These are phyloP conservation scores for Drosophila gunungcola DNA, from an alignment of 1,140 invertebrate species.

Conservation along the genomic window DNA sequence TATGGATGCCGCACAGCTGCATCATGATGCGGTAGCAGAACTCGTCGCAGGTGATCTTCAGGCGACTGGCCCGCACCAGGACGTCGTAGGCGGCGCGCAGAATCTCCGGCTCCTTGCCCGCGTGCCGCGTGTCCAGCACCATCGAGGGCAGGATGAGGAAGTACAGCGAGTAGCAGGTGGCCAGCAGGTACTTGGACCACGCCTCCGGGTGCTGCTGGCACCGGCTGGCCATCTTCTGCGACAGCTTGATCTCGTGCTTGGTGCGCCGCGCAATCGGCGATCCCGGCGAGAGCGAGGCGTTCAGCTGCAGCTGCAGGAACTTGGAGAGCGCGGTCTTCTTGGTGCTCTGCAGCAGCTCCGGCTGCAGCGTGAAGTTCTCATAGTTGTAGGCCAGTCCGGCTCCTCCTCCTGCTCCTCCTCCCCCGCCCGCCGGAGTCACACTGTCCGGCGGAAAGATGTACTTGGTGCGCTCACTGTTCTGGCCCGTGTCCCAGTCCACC, in stretches of 20 bases:
- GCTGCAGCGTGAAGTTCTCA: slow-evolving; percentile 86
- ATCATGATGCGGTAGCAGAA: slow-evolving; percentile 99
- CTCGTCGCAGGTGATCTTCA: slow-evolving; percentile 95
- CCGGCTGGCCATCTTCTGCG: slow-evolving; percentile 94
- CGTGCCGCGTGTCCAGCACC: slow-evolving; percentile 85
- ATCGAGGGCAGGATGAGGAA: slow-evolving; percentile 96
- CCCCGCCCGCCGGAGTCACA: slow-evolving; percentile 42
- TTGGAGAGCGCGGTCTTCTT: slow-evolving; percentile 82
- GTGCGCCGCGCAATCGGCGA: slow-evolving; percentile 96
- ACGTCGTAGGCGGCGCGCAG: slow-evolving; percentile 94
- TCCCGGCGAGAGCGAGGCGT: slow-evolving; percentile 88
- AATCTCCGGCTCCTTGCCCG: slow-evolving; percentile 90
- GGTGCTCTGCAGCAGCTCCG: slow-evolving; percentile 84
- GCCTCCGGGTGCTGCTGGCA: slow-evolving; percentile 91
- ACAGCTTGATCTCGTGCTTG: slow-evolving; percentile 96
- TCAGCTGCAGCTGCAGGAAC: slow-evolving; percentile 82
- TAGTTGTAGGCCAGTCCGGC: slow-evolving; percentile 84
- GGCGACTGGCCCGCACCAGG: slow-evolving; percentile 93
- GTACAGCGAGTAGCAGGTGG: slow-evolving; percentile 97
- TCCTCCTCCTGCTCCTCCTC: slow-evolving; percentile 4
- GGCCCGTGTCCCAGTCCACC: slow-evolving; percentile 89
- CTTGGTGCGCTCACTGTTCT: slow-evolving; percentile 94
- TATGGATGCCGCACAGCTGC: slow-evolving; percentile 98
- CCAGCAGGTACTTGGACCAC: slow-evolving; percentile 96
- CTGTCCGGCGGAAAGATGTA: slow-evolving; percentile 97